Percentiles rank a stretch among this genome's conserved stretches.
Evolutionary conservation across 2,797 vertebrate genomes (phyloP).

Genomic region (Sitta carolinensis): DNA sequence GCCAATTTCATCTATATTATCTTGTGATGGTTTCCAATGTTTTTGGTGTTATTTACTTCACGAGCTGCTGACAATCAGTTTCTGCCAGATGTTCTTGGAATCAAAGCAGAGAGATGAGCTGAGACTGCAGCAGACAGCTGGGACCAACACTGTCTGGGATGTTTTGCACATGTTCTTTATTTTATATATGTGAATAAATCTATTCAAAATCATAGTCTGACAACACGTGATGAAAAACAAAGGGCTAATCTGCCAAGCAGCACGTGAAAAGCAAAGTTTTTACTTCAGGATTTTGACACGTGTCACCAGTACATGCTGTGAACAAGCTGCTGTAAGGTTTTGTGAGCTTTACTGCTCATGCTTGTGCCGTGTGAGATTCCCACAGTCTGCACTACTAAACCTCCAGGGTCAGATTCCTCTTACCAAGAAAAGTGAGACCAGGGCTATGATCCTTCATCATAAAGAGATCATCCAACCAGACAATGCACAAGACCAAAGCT

Average conservation of each 20-base stretch:
- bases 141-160: background rate
- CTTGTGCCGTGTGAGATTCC: background rate
- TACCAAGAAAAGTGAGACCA: background rate
- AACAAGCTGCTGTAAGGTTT: background rate
- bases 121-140: background rate
- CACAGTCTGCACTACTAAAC: background rate
- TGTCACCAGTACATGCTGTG: background rate
- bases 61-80: background rate
- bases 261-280: background rate
- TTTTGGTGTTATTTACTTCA: background rate
- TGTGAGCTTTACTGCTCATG: background rate
- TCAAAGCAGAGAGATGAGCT: background rate
- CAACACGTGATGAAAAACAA: background rate
- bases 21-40: background rate
- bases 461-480: background rate
- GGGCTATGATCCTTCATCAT: background rate
- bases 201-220: background rate
- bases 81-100: background rate
- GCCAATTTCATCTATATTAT: background rate
- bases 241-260: background rate
- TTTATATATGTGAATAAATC: background rate
- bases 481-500: background rate
- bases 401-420: background rate
- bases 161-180: background rate
- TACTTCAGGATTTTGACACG: background rate